These are phyloP conservation scores for Piaya cayana DNA, from an alignment of 2,113 vertebrate genomes.

Conservation along the genomic window DNA sequence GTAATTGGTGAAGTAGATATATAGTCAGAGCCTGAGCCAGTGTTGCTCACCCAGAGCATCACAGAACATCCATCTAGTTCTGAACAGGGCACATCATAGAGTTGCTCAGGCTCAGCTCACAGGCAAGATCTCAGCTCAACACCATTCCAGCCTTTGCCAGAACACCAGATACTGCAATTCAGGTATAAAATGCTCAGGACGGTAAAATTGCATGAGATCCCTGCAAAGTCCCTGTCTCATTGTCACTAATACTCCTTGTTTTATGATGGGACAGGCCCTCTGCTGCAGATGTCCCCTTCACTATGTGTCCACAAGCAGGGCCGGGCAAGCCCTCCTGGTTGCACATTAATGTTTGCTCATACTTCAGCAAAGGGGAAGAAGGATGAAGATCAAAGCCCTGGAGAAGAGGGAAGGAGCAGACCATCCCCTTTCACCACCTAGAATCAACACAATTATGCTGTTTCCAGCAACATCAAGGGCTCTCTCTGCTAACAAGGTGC, in stretches of 20 bases:
- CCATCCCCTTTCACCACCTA: background rate
- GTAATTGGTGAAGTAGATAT: background rate
- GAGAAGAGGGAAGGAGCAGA: background rate
- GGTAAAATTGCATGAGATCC: background rate
- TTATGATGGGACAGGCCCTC: background rate
- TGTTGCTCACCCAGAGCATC: background rate
- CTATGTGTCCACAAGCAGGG: rapidly evolving
- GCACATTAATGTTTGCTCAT: background rate
- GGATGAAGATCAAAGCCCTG: background rate
- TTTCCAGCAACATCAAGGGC: background rate
- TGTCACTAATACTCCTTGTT: background rate
- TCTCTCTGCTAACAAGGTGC: background rate
- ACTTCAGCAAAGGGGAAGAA: background rate
- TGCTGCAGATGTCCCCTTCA: rapidly evolving
- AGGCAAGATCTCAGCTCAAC: background rate
- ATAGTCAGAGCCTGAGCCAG: background rate
- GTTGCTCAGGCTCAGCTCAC: background rate
- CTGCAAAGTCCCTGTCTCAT: background rate
- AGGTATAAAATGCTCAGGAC: background rate
- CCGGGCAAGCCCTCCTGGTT: background rate
- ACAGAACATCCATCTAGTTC: background rate
- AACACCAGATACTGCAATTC: background rate
- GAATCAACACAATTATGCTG: background rate
- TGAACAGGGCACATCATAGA: background rate
- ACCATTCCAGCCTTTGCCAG: background rate